A percentile compares a stretch with the other conserved stretches of the same genome.
Conservation (phyloP, 2,797 vertebrate species). For the Nasua narica region DNA sequence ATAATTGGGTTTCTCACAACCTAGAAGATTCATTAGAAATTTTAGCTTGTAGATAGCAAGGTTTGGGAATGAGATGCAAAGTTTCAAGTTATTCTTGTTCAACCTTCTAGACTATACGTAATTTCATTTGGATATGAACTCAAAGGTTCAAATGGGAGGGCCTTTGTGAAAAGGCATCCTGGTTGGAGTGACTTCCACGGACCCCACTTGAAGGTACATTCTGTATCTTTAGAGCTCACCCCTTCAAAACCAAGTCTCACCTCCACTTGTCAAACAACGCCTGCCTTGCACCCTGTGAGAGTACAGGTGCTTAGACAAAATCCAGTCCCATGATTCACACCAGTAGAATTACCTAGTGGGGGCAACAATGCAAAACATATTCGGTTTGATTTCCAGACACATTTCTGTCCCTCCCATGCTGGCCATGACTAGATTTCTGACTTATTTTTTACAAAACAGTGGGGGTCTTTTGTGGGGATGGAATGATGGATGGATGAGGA, state of each 20-base stretch:
- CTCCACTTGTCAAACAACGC: not conserved
- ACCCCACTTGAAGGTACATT: not conserved
- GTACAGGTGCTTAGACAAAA: not conserved
- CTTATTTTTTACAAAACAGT: not conserved
- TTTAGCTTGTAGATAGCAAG: not conserved
- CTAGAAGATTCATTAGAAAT: not conserved
- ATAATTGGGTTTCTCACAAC: not conserved
- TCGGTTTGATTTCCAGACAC: not conserved
- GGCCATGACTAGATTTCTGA: not conserved
- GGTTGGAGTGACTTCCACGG: not conserved
- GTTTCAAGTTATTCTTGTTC: not conserved
- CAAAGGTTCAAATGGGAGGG: not conserved
- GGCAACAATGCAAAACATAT: not conserved
- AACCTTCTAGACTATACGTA: not conserved
- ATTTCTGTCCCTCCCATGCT: not conserved
- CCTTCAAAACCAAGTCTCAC: not conserved
- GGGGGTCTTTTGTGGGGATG: not conserved
- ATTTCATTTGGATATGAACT: not conserved
- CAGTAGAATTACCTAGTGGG: not conserved
- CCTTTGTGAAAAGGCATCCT: not conserved
- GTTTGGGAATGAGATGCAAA: not conserved
- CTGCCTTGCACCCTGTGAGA: not conserved
- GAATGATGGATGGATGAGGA: not conserved
- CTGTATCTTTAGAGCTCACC: not conserved
- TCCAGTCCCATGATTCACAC: not conserved